These are phyloP conservation scores for Platycercus adscitus DNA, from an alignment of 2,113 vertebrate species.

Conservation along the genomic window DNA sequence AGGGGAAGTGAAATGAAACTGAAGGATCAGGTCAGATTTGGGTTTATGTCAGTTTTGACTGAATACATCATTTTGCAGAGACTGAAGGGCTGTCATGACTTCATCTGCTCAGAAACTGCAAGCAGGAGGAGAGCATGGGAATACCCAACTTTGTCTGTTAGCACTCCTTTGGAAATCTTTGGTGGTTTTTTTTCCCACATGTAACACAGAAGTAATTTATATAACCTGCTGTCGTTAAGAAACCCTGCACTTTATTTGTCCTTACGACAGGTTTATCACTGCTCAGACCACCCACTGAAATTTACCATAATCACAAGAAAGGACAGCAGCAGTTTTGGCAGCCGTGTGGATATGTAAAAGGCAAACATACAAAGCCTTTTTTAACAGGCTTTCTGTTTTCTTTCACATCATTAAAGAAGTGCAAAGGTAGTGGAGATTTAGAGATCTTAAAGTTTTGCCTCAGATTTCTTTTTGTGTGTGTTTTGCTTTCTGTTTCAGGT, in stretches of 20 bases:
- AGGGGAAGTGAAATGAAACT: not conserved
- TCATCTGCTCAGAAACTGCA: not conserved
- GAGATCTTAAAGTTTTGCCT: not conserved
- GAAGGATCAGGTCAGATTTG: not conserved
- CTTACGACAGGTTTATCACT: rapidly evolving
- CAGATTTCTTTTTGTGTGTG: not conserved
- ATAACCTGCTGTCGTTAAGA: not conserved
- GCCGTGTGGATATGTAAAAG: not conserved
- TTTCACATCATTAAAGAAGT: not conserved
- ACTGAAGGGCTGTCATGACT: not conserved
- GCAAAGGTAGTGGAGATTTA: not conserved
- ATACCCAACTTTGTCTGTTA: not conserved
- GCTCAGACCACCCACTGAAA: not conserved
- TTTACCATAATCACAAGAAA: not conserved
- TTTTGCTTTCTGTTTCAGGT: not conserved
- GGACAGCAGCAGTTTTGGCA: not conserved
- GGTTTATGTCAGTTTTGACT: not conserved
- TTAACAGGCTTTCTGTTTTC: not conserved
- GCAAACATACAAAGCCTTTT: not conserved
- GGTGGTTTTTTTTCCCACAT: not conserved
- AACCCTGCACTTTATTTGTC: rapidly evolving
- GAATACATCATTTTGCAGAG: not conserved
- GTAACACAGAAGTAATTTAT: not conserved
- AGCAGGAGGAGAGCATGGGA: not conserved
- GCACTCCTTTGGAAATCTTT: rapidly evolving